Conservation (phyloP, 2,113 vertebrate genomes). For the Cyanistes caeruleus region DNA sequence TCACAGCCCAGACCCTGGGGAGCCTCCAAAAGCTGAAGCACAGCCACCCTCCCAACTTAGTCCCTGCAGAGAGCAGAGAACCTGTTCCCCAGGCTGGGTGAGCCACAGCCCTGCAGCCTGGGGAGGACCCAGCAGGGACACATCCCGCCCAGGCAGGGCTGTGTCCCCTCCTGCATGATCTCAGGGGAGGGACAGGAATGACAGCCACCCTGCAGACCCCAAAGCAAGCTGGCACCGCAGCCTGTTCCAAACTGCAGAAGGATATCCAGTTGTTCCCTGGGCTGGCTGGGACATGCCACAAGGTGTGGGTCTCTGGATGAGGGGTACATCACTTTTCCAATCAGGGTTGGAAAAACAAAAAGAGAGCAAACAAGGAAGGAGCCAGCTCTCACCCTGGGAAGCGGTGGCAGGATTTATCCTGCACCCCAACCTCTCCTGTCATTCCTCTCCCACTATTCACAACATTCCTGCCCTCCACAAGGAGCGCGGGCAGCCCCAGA, state of each 20-base stretch:
- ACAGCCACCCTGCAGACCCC: not conserved
- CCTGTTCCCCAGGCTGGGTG: conserved; percentile 43
- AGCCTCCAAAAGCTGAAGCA: not conserved
- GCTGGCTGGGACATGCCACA: not conserved
- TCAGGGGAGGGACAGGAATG: not conserved
- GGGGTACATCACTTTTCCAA: not conserved
- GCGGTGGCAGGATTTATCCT: not conserved
- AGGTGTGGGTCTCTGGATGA: not conserved
- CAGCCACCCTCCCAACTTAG: not conserved
- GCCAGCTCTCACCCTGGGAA: not conserved
- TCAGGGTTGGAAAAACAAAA: not conserved
- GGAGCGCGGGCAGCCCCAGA: rapidly evolving
- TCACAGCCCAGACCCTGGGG: not conserved
- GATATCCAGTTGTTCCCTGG: not conserved
- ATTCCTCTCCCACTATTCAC: not conserved
- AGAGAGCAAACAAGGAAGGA: not conserved
- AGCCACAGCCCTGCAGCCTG: conserved; percentile 4
- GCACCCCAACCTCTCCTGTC: not conserved
- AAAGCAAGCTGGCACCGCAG: rapidly evolving
- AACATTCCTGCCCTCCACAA: not conserved
- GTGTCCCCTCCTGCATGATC: not conserved
- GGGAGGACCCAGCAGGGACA: not conserved
- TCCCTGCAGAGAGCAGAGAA: not conserved
- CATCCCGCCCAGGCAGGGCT: not conserved
- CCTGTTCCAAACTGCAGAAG: not conserved